These are phyloP conservation scores for Cinclus cinclus DNA, from an alignment of 2,113 vertebrate genomes.

Conservation along the genomic window DNA sequence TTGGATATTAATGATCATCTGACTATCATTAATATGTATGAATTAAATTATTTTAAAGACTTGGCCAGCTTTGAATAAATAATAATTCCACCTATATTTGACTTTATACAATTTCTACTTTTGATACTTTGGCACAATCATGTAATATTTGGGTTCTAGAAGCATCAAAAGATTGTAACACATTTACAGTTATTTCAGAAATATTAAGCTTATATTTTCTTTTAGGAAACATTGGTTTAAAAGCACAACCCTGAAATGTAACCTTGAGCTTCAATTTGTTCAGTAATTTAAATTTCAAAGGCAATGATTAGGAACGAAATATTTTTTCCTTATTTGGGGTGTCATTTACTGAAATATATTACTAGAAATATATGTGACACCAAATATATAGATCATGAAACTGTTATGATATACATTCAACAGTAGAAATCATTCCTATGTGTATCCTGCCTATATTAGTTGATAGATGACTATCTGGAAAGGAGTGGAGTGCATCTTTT, in stretches of 20 bases:
- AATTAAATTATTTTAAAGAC: neutral
- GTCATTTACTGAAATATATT: neutral
- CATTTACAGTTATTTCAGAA: neutral
- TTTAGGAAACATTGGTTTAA: neutral
- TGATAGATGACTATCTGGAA: neutral
- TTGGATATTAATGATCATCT: neutral
- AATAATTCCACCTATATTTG: neutral
- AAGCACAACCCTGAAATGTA: neutral
- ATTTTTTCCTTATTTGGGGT: neutral
- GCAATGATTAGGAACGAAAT: neutral
- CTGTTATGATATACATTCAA: neutral
- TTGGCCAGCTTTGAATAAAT: neutral
- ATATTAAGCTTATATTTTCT: neutral
- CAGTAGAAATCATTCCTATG: neutral
- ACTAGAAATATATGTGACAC: neutral
- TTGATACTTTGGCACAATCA: neutral
- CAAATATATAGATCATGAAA: neutral
- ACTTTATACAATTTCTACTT: neutral
- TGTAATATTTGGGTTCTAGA: neutral
- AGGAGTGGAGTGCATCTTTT: neutral
- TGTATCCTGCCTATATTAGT: neutral
- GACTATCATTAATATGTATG: neutral
- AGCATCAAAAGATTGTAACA: neutral
- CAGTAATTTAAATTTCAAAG: neutral
- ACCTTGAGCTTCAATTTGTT: neutral